phyloP scores from a whole-genome alignment of 2,113 vertebrate species.

The Manacus vitellinus region DNA sequence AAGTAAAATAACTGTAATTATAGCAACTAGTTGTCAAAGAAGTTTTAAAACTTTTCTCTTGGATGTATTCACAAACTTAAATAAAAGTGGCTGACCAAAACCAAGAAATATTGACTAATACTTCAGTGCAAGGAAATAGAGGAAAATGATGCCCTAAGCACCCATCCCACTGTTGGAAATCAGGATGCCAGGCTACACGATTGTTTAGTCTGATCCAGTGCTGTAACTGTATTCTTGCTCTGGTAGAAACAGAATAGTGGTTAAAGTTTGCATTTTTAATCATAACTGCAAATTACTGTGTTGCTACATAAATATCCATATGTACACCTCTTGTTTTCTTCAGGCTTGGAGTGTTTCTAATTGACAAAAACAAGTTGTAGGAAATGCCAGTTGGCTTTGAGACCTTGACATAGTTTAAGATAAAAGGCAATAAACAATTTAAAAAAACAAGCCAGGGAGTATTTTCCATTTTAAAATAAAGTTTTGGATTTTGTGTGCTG shows the following conservation, averaged over 20 bases:
- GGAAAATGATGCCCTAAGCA: not conserved
- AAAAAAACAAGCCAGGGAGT: not conserved
- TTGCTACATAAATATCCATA: not conserved
- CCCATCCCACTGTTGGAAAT: not conserved
- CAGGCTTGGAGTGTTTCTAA: not conserved
- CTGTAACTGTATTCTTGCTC: not conserved
- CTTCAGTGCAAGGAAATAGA: not conserved
- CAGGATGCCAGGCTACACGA: not conserved
- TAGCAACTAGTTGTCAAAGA: not conserved
- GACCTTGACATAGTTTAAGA: not conserved
- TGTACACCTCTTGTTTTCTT: not conserved
- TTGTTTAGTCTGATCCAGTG: not conserved
- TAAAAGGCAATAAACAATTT: not conserved
- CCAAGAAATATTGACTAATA: not conserved
- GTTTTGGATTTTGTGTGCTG: not conserved
- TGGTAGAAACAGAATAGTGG: not conserved
- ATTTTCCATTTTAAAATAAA: not conserved
- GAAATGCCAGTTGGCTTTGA: not conserved
- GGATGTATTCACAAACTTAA: not conserved
- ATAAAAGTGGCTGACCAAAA: not conserved
- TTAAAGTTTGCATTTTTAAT: not conserved
- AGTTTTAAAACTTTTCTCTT: not conserved
- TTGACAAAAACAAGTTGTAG: not conserved
- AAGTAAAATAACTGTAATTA: not conserved
- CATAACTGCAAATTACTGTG: not conserved